Evolutionary conservation across 2,888 invertebrate genomes (phyloP).

Genomic region (Lasioglossum morio): DNA sequence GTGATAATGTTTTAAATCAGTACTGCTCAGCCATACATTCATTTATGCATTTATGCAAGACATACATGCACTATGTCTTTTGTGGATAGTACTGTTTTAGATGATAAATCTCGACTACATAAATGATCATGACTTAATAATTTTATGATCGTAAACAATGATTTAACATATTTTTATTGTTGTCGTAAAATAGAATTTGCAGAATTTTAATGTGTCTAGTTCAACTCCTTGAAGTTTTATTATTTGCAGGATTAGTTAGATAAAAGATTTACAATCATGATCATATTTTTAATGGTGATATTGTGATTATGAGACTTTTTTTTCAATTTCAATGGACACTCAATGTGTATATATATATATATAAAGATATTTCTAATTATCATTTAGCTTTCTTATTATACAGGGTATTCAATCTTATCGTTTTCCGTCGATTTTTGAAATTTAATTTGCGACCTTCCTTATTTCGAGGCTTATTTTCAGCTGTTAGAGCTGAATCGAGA

Average conservation of each 20-base stretch:
- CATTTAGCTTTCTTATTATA: neutral
- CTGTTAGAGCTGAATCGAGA: too few relatives aligned
- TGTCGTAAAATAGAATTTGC: neutral
- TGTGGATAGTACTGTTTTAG: constrained; percentile 8
- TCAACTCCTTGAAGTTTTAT: neutral
- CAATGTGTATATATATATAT: constrained; percentile 11
- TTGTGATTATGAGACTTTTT: constrained; percentile 17
- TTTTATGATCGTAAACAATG: neutral
- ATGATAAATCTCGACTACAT: constrained; percentile 13
- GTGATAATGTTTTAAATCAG: constrained; percentile 21
- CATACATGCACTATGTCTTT: neutral
- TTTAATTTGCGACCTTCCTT: neutral
- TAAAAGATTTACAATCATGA: neutral
- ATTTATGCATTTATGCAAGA: neutral
- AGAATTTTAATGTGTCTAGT: constrained; percentile 2
- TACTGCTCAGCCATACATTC: neutral
- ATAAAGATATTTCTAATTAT: constrained; percentile 1
- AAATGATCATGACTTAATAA: constrained; percentile 1
- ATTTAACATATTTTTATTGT: constrained; percentile 3
- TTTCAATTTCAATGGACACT: constrained; percentile 27
- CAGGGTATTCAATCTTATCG: neutral
- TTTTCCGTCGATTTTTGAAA: neutral
- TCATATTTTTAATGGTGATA: constrained; percentile 14
- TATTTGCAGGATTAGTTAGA: neutral
- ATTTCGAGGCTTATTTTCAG: neutral